Conservation (phyloP, 2,797 vertebrate genomes). For the Sebastes nivosus region DNA sequence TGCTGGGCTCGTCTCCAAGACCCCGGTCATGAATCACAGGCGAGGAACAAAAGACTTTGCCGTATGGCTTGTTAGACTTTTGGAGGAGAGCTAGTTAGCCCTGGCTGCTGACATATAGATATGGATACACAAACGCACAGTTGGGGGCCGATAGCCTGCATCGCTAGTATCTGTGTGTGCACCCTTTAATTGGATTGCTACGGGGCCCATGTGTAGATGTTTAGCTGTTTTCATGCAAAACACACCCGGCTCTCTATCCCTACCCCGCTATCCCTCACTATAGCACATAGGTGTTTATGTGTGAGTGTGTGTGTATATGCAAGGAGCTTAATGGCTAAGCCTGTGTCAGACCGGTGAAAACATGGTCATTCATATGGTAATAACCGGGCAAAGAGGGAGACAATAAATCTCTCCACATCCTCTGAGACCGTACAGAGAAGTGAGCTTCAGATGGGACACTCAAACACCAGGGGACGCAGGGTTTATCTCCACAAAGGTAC, state of each 20-base stretch:
- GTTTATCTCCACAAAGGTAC: slow-evolving; percentile 4
- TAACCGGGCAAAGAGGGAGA: slow-evolving; percentile 54
- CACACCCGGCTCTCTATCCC: slow-evolving; percentile 9
- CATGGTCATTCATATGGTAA: slow-evolving; percentile 76
- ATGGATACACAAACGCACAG: slow-evolving; percentile 33
- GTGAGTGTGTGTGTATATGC: slow-evolving; percentile 27
- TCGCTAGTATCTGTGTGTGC: slow-evolving; percentile 18
- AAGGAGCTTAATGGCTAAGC: slow-evolving; percentile 64
- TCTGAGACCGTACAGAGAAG: slow-evolving; percentile 36
- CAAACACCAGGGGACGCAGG: slow-evolving; percentile 4
- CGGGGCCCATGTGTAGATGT: slow-evolving; percentile 51
- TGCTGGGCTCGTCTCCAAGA: slow-evolving; percentile 38
- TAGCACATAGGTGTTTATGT: slow-evolving; percentile 47
- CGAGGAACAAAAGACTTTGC: slow-evolving; percentile 48
- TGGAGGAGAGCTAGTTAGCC: slow-evolving; percentile 42
- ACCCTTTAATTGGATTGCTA: slow-evolving; percentile 65
- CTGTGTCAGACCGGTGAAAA: slow-evolving; percentile 64
- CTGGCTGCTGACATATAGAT: slow-evolving; percentile 38
- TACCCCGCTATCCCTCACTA: neutral
- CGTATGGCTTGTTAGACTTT: slow-evolving; percentile 40
- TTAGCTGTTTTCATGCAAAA: slow-evolving; percentile 24
- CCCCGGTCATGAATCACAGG: slow-evolving; percentile 43
- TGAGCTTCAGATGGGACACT: slow-evolving; percentile 44
- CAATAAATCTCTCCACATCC: slow-evolving; percentile 64
- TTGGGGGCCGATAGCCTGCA: neutral